A percentile compares a stretch with the other conserved stretches of the same genome.
phyloP scores from a whole-genome alignment of 2,113 vertebrate genomes.

The Apteryx mantelli region DNA sequence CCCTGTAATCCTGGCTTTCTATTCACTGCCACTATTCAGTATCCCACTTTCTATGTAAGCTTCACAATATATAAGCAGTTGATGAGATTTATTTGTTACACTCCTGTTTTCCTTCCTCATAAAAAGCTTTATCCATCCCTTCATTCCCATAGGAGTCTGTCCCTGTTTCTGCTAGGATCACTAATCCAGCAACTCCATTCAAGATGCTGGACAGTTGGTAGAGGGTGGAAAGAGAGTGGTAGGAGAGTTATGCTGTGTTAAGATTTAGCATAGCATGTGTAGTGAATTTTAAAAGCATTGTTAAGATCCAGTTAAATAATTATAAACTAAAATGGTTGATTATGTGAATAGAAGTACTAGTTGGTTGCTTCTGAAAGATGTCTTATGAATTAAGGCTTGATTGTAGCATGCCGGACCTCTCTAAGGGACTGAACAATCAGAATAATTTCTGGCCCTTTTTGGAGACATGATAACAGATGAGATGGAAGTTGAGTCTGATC shows the following conservation, averaged over 20 bases:
- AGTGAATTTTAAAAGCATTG: conserved; percentile 44
- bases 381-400: conserved; percentile 14
- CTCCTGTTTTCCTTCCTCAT: conserved; percentile 52
- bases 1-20: conserved; percentile 63
- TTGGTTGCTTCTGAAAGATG: conserved; percentile 8
- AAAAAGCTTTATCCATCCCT: conserved; percentile 46
- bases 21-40: conserved; percentile 57
- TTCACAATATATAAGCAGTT: conserved; percentile 46
- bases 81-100: conserved; percentile 68
- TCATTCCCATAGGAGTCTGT: not conserved
- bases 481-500: not conserved
- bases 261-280: not conserved
- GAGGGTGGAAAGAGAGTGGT: not conserved
- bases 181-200: conserved; percentile 46
- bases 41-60: conserved; percentile 59
- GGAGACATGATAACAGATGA: not conserved
- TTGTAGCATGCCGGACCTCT: not conserved
- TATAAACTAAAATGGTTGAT: not conserved
- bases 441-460: conserved; percentile 5
- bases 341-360: not conserved
- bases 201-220: not conserved
- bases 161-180: conserved; percentile 46
- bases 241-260: not conserved
- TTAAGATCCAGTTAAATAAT: conserved; percentile 59
- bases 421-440: not conserved